Conservation (phyloP, 2,888 invertebrate genomes). For the Ctenicera cuprea region DNA sequence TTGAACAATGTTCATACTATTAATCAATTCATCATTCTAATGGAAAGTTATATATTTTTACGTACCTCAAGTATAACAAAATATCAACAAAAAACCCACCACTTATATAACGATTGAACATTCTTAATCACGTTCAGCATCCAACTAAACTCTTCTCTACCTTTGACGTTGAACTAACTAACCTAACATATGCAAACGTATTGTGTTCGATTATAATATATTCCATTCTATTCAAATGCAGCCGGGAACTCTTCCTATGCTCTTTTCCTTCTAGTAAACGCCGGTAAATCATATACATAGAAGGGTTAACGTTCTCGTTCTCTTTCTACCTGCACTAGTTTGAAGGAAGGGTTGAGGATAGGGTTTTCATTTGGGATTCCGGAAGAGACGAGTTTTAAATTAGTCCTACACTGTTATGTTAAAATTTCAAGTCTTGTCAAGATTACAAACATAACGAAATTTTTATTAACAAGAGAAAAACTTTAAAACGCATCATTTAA, state of each 20-base stretch:
- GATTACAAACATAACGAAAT: background rate
- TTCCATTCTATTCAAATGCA: slow-evolving; percentile 67
- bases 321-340: slow-evolving; percentile 61
- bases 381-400: slow-evolving; percentile 59
- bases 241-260: slow-evolving; percentile 68
- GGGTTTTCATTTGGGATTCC: slow-evolving; percentile 57
- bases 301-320: slow-evolving; percentile 57
- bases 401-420: slow-evolving; percentile 38
- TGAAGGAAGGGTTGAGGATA: slow-evolving; percentile 58
- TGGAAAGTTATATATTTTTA: background rate
- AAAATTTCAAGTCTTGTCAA: background rate
- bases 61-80: slow-evolving; percentile 8
- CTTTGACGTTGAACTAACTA: slow-evolving; percentile 62
- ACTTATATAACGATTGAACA: slow-evolving; percentile 23
- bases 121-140: slow-evolving; percentile 50
- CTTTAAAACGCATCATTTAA: background rate
- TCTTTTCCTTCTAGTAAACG: slow-evolving; percentile 63
- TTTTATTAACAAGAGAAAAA: background rate
- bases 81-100: slow-evolving; percentile 1
- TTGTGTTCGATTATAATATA: slow-evolving; percentile 67
- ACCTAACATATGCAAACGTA: slow-evolving; percentile 67
- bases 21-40: too few species aligned
- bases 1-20: too few species aligned
- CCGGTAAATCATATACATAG: slow-evolving; percentile 45
- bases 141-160: slow-evolving; percentile 55